Conservation (phyloP, 2,888 invertebrate species). For the Eilema sororculum region DNA sequence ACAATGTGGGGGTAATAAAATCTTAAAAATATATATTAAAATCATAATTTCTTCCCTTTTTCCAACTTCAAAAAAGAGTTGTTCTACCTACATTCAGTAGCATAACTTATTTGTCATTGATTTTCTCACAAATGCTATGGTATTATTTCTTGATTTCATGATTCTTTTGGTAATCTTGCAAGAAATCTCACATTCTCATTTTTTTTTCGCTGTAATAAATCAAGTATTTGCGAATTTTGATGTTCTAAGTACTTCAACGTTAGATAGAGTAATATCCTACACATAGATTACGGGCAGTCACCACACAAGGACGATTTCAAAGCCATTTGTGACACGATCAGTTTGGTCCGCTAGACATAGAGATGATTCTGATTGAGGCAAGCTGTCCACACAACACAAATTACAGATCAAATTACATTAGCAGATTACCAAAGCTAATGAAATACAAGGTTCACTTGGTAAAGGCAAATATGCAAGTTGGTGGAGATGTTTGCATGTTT, state of each 20-base stretch:
- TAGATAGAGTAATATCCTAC: no score
- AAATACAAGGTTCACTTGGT: not conserved
- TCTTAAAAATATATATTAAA: not conserved
- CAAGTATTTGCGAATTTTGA: no score
- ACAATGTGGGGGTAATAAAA: not conserved
- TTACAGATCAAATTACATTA: slow-evolving; percentile 1
- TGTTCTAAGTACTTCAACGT: no score
- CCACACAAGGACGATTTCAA: not conserved
- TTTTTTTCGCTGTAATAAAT: no score
- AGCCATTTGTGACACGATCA: slow-evolving; percentile 10
- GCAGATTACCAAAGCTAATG: not conserved
- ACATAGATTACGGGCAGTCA: not conserved
- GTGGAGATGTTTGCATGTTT: no score
- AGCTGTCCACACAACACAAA: slow-evolving; percentile 6
- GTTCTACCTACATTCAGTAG: no score
- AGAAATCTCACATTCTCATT: no score
- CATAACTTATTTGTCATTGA: no score
- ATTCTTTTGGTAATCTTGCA: no score
- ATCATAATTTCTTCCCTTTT: not conserved
- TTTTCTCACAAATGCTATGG: no score
- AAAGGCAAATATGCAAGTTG: not conserved
- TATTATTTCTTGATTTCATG: no score
- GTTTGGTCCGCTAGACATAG: not conserved
- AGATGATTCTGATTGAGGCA: slow-evolving; percentile 6
- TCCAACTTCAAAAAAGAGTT: not conserved